Percentiles rank a stretch among this genome's conserved stretches.
Evolutionary conservation across 2,888 invertebrate species (phyloP).

Genomic region (Blomia tropicalis): DNA sequence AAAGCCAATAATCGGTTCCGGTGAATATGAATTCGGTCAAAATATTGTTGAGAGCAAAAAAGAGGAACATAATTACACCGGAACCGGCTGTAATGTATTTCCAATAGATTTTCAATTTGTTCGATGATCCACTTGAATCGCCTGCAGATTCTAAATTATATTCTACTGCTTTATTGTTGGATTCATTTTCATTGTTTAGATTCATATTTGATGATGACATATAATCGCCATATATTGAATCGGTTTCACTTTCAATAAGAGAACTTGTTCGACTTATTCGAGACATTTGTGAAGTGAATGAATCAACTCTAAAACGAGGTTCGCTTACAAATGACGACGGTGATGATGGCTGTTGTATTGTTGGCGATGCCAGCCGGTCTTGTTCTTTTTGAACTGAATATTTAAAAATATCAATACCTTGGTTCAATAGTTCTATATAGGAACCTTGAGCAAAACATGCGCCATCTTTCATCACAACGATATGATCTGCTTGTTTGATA

Average conservation of each 20-base stretch:
- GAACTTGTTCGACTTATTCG: neutral
- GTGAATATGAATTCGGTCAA: constrained; percentile 23
- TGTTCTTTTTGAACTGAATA: neutral
- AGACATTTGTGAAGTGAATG: neutral
- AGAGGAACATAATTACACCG: constrained; percentile 4
- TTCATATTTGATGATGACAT: neutral
- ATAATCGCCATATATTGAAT: neutral
- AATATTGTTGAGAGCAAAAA: constrained; percentile 8
- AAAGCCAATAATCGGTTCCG: constrained; percentile 26
- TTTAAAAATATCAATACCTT: constrained; percentile 23
- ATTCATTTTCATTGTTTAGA: neutral
- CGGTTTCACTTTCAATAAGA: neutral
- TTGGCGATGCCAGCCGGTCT: neutral
- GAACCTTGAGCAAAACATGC: constrained; percentile 26
- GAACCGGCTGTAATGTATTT: constrained; percentile 15
- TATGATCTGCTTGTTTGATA: constrained; percentile 36
- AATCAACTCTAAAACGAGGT: neutral
- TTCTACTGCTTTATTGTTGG: no score
- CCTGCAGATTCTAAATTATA: neutral
- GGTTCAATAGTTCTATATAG: constrained; percentile 26
- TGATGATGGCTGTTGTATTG: neutral
- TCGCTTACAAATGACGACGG: neutral
- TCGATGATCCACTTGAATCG: neutral
- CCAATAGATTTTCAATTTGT: constrained; percentile 20
- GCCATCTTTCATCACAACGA: constrained; percentile 37